Base-by-base conservation (phyloP, 2,797 vertebrate species). In the Corythornis leucogaster region DNA sequence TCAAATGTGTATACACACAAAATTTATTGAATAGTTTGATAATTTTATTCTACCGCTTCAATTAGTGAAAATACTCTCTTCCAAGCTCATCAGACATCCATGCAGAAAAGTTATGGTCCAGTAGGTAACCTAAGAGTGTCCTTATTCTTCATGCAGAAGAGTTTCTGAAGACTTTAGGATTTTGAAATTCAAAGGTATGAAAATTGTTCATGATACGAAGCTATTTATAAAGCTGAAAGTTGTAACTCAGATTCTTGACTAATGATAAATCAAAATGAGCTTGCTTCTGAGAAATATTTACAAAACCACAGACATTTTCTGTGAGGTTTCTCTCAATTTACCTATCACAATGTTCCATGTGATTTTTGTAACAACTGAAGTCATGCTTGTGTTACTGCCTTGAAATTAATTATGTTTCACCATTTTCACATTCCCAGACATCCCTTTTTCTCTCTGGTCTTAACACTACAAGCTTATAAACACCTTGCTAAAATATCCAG, bases 21-120 rank as follows among this genome's bases (percentile, higher is more conserved):
- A 1, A 68, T 90, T 78, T 83, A 16, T 69, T 95, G 96, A 93
- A 96, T 87, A 92, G 92, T 91, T 20, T 93, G 11, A 71, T 87
- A 43, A 15, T 12, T 88, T 96, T 85, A 69, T 93, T 90, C 31
- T 38, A 25, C 28, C 9, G 9, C 43, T 92, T 87, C 45, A 77
- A 58, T 89, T 94, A 78, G 48, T 88, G 62, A 89, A 89, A 85
- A 87, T 69, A n/a, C 20, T 40, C 11, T 89, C 71, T 58, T 58
- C 33, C 45, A 85, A 28, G 40, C 14, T 22, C 87, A 30, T 35
- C 21, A 73, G 71, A 50, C 18, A 48, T 18, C 15, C 31, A 51
- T 55, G 57, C 48, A 67, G 12, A 21, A 17, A 35, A 2, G 18
- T 55, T 63, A 43, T 58, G 40, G 73, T 64, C 26, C 18, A 28